A percentile compares a stretch with the other conserved stretches of the same genome.
phyloP scores from a whole-genome alignment of 2,113 vertebrate species.

The Campylomormyrus numenius region DNA sequence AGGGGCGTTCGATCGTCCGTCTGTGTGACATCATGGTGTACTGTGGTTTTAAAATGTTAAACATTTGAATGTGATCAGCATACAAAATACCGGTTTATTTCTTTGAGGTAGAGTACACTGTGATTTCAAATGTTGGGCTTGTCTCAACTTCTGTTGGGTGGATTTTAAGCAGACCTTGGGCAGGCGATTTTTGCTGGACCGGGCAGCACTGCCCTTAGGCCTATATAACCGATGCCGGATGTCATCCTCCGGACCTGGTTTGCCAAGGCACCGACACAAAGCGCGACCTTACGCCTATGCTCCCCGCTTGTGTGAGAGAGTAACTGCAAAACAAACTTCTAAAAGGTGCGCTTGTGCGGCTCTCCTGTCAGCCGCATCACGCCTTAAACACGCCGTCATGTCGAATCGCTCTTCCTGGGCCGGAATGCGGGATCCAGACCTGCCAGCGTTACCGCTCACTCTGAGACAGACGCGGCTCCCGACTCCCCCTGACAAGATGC shows the following conservation, averaged over 20 bases:
- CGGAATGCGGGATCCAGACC: conserved; percentile 36
- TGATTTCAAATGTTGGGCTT: too few species aligned
- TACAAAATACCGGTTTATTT: too few species aligned
- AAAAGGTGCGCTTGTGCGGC: conserved; percentile 21
- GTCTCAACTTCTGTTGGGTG: too few species aligned
- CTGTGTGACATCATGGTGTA: too few species aligned
- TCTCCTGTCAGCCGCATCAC: conserved; percentile 40
- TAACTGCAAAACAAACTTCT: conserved; percentile 22
- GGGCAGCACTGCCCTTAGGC: too few species aligned
- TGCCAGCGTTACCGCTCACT: conserved; percentile 25
- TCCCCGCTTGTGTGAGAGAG: not conserved
- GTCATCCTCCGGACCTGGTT: not conserved
- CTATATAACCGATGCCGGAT: not conserved
- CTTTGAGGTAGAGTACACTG: too few species aligned
- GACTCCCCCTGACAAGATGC: conserved; percentile 31
- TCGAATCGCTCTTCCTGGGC: conserved; percentile 37
- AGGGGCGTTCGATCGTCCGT: too few species aligned
- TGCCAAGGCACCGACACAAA: not conserved
- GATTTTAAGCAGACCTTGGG: too few species aligned
- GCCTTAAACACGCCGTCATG: conserved; percentile 37
- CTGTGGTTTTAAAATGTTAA: too few species aligned
- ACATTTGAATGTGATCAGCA: too few species aligned
- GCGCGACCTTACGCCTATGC: not conserved
- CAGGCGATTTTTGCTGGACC: too few species aligned
- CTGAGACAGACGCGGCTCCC: conserved; percentile 36